These are phyloP conservation scores for Rhinolophus ferrumequinum DNA, from an alignment of 2,113 vertebrate species.

Conservation along the genomic window DNA sequence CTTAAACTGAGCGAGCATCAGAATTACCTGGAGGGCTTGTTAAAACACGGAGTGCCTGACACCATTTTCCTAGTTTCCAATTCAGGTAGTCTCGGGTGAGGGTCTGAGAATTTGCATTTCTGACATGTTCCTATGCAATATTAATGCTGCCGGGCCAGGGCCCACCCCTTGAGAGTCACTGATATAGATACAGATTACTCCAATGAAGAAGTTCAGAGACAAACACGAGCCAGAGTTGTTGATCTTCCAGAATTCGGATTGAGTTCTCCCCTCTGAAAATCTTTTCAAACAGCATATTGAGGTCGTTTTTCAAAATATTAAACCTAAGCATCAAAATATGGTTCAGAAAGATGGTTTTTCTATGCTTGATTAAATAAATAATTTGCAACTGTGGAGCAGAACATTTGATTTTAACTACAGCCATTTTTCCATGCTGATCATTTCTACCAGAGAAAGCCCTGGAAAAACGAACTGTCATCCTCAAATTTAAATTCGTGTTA, in stretches of 20 bases:
- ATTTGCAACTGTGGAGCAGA: background rate
- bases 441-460: background rate
- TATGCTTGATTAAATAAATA: background rate
- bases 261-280: background rate
- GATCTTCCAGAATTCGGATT: background rate
- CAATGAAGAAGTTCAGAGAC: background rate
- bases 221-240: background rate
- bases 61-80: background rate
- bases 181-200: background rate
- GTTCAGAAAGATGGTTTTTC: slow-evolving; percentile 7
- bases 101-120: background rate
- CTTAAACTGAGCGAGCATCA: background rate
- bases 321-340: background rate
- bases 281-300: background rate
- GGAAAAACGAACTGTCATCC: background rate
- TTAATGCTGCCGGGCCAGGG: background rate
- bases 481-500: background rate
- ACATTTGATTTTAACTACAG: slow-evolving; percentile 31
- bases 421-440: background rate
- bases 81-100: background rate
- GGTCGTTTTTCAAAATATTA: slow-evolving; percentile 27
- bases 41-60: background rate
- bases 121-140: background rate
- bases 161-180: background rate
- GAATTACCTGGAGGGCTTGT: background rate